phyloP scores from a whole-genome alignment of 2,797 vertebrate species.

The Epinephelus malabaricus region DNA sequence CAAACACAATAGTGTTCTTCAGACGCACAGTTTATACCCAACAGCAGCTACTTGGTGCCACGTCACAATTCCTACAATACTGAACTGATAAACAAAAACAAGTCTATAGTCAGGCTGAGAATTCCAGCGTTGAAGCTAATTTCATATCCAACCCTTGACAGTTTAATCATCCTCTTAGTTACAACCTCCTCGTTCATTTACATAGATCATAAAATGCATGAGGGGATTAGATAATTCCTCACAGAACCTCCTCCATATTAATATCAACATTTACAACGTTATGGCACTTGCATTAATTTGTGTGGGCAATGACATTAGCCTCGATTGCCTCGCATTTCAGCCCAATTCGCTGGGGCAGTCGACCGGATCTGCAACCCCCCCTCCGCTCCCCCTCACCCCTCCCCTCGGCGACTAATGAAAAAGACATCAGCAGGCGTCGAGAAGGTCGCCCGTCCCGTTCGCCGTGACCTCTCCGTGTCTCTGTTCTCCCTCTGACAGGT shows the following conservation, averaged over 20 bases:
- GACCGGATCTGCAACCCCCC: conserved; percentile 50
- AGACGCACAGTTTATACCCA: neutral
- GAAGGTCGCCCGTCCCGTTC: conserved; percentile 73
- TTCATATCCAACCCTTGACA: conserved; percentile 58
- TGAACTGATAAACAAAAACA: neutral
- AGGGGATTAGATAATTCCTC: conserved; percentile 70
- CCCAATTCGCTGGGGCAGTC: conserved; percentile 69
- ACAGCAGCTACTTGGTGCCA: neutral
- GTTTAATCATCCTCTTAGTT: conserved; percentile 77
- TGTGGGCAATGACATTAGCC: conserved; percentile 81
- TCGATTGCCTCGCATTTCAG: conserved; percentile 71
- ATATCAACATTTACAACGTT: conserved; percentile 62
- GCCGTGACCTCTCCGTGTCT: conserved; percentile 67
- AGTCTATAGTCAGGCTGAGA: conserved; percentile 13
- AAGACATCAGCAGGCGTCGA: conserved; percentile 77
- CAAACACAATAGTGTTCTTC: neutral
- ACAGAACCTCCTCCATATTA: conserved; percentile 65
- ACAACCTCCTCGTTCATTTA: conserved; percentile 66
- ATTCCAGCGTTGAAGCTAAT: conserved; percentile 44
- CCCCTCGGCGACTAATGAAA: conserved; percentile 77
- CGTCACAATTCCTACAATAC: neutral
- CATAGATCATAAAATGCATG: conserved; percentile 73
- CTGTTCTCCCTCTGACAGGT: conserved; percentile 76
- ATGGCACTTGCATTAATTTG: conserved; percentile 79
- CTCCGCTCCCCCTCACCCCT: conserved; percentile 17